Conservation (phyloP, 2,888 invertebrate species). For the Prenolepis imparis region DNA sequence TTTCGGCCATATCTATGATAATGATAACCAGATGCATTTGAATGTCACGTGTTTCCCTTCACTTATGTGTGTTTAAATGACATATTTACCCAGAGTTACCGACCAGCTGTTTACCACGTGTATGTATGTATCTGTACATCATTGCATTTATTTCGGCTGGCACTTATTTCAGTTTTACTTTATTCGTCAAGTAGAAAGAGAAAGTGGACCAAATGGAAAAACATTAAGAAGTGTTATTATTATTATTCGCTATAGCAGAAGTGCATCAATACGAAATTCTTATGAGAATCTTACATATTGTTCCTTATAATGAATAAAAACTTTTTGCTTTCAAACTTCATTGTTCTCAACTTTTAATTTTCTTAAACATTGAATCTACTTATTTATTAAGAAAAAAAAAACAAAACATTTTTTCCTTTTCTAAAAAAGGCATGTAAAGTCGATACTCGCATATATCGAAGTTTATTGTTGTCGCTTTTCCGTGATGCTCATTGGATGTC, state of each 20-base stretch:
- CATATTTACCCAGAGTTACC: conserved; percentile 27
- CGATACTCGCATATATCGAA: no score
- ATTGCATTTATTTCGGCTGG: conserved; percentile 30
- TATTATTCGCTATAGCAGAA: background rate
- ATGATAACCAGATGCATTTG: conserved; percentile 50
- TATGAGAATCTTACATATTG: background rate
- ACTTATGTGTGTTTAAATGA: conserved; percentile 51
- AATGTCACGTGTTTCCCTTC: conserved; percentile 40
- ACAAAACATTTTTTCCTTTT: background rate
- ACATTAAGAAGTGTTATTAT: background rate
- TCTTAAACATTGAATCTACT: background rate
- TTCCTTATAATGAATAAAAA: background rate
- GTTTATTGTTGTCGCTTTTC: no score
- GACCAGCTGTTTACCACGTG: conserved; percentile 31
- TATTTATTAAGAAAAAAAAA: background rate
- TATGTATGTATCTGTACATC: conserved; percentile 10
- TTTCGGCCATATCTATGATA: no score
- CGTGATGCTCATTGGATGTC: no score
- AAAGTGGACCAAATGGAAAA: background rate
- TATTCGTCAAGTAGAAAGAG: background rate
- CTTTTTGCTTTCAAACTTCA: background rate
- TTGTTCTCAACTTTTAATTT: background rate
- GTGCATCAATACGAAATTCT: background rate
- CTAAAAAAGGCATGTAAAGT: no score
- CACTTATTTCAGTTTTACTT: conserved; percentile 18